phyloP scores from a whole-genome alignment of 2,888 invertebrate species.

The Hermodice carunculata region DNA sequence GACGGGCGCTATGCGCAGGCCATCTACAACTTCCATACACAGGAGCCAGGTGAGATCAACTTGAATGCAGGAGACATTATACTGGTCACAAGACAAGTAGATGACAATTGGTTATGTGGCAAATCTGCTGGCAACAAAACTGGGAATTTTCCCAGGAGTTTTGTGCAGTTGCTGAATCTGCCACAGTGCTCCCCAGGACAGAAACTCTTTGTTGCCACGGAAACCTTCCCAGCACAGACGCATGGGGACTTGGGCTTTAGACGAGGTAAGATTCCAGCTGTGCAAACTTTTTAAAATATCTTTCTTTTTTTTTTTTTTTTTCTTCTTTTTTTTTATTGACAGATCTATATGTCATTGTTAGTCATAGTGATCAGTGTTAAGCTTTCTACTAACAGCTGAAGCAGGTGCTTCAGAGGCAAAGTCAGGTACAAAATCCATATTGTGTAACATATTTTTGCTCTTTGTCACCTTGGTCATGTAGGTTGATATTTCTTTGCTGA shows the following conservation, averaged over 20 bases:
- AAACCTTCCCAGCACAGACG: conserved; percentile 57
- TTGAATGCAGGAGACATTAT: conserved; percentile 58
- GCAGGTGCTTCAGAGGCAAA: too few species aligned
- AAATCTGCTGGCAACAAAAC: conserved; percentile 30
- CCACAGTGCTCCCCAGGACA: conserved; percentile 49
- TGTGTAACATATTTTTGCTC: too few species aligned
- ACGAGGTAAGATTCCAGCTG: conserved; percentile 63
- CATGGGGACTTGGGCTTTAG: conserved; percentile 59
- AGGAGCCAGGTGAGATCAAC: conserved; percentile 55
- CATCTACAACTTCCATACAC: conserved; percentile 57
- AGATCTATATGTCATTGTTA: too few species aligned
- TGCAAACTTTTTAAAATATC: not conserved
- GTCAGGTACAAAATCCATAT: too few species aligned
- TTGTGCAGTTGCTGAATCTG: conserved; percentile 55
- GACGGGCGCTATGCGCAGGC: conserved; percentile 47
- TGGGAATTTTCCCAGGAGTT: conserved; percentile 62
- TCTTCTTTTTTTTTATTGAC: not conserved
- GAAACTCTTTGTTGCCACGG: conserved; percentile 57
- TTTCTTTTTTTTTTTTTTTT: not conserved
- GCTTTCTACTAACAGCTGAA: too few species aligned
- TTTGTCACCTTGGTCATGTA: too few species aligned
- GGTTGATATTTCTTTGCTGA: too few species aligned
- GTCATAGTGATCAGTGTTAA: too few species aligned
- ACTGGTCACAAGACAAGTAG: conserved; percentile 50
- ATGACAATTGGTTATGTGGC: conserved; percentile 64